Conservation (phyloP, 2,888 invertebrate species). For the Parnassius apollo region DNA sequence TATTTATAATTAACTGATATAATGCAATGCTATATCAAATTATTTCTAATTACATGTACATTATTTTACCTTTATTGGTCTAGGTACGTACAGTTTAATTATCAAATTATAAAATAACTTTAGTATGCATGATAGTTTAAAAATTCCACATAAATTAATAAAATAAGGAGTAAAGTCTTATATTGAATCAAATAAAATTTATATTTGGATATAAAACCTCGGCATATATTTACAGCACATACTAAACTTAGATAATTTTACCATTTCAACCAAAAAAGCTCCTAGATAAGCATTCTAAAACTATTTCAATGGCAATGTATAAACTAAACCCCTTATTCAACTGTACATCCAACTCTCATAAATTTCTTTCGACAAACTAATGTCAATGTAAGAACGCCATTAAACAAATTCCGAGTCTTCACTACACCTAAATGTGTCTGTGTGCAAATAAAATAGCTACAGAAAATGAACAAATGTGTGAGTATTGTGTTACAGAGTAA, state of each 20-base stretch:
- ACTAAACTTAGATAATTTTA: neutral
- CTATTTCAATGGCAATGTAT: constrained; percentile 49
- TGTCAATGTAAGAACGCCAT: constrained; percentile 80
- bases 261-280: constrained; percentile 32
- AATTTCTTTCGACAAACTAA: constrained; percentile 80
- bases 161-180: too few relatives aligned
- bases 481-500: constrained; percentile 39
- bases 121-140: too few relatives aligned
- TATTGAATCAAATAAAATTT: too few relatives aligned
- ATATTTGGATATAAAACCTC: too few relatives aligned
- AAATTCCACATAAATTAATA: too few relatives aligned
- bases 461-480: constrained; percentile 33
- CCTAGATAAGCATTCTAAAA: constrained; percentile 37
- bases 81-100: too few relatives aligned
- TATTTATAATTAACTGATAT: neutral
- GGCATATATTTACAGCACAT: neutral
- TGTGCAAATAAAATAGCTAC: constrained; percentile 39
- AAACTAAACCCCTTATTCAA: constrained; percentile 79
- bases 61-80: too few relatives aligned
- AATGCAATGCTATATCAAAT: too few relatives aligned
- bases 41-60: too few relatives aligned
- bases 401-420: constrained; percentile 76
- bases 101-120: too few relatives aligned
- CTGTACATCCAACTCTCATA: constrained; percentile 77
- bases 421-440: constrained; percentile 38